Evolutionary conservation across 2,113 vertebrate species (phyloP).

Genomic region (Chaetura pelagica): DNA sequence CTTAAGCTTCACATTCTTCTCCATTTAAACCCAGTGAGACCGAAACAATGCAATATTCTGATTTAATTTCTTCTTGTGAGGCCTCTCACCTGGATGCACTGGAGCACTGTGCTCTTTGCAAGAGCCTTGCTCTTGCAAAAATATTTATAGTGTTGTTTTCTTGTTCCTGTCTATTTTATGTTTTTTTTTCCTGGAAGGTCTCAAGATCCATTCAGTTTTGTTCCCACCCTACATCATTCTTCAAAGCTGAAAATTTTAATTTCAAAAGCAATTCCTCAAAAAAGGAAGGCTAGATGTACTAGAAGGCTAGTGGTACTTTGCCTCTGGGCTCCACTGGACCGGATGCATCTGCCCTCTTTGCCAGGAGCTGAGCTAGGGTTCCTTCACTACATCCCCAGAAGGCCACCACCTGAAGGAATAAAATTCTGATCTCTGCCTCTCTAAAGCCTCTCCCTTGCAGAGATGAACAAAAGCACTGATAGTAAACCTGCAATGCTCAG

Average conservation of each 20-base stretch:
- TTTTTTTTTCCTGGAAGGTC: background rate
- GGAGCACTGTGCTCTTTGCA: background rate
- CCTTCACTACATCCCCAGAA: background rate
- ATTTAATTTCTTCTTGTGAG: constrained; percentile 20
- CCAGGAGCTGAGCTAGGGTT: background rate
- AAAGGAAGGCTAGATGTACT: background rate
- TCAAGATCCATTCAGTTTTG: background rate
- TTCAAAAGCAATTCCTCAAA: background rate
- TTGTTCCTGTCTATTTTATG: background rate
- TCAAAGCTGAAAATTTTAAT: background rate
- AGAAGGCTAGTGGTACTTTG: background rate
- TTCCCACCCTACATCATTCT: background rate
- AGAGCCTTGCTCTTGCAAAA: background rate
- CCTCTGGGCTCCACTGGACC: background rate
- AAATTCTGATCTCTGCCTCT: background rate
- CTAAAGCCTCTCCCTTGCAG: background rate
- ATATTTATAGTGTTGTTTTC: background rate
- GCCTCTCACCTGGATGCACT: constrained; percentile 47
- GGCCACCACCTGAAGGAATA: background rate
- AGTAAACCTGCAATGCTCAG: background rate
- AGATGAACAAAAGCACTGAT: background rate
- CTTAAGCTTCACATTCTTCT: constrained; percentile 14
- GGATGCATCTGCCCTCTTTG: background rate
- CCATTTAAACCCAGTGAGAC: background rate
- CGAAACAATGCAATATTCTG: constrained; percentile 35